Evolutionary conservation across 2,888 invertebrate genomes (phyloP), one percentile per base, ranked within the genome.

Genomic region (Drosophila robusta): DNA sequence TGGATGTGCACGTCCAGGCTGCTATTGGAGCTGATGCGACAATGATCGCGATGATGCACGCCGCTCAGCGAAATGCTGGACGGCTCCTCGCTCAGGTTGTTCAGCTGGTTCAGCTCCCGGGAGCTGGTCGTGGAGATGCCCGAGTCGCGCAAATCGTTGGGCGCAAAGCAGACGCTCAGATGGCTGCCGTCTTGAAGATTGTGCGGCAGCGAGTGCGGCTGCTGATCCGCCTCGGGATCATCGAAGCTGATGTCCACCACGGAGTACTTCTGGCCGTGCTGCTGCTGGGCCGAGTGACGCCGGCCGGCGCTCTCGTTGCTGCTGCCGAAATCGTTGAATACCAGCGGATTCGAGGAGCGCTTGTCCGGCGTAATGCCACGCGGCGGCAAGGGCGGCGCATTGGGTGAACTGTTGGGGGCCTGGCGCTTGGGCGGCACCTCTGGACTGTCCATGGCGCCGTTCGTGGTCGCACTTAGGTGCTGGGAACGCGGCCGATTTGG

Each of bases 341-440:
- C 80, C 38, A 91, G 70, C 0, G 92, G 91, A 85, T 92, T 93
- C 0, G 92, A 92, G 32, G 91, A 90, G n/a, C 92, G 83, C 58
- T 92, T 93, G 39, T 92, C 93, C 1, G 92, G 91, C 7, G 91
- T 92, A 75, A 95, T 95, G 7, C 96, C 96, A 67, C 97, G 93
- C 0, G 97, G 97, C 4, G 97, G 97, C 60, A 97, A 90, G 0
- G 97, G 97, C 16, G 96, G 96, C 0, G 97, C 97, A 76, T 61
- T 94, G 93, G 72, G 92, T 5, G 93, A 93, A 5, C 93, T 89
- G 7, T 92, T 83, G 0, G 75, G 54, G 3, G 80, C 70, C 55
- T 93, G 41, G 0, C 93, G 93, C 87, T 92, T 94, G 4, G 94
- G 94, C 14, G 94, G 94, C 67, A 93, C 91, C 67, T 92, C 93